A percentile compares a stretch with the other conserved stretches of the same genome.
Conservation (phyloP, 2,888 invertebrate species). For the Agrotis clavis region DNA sequence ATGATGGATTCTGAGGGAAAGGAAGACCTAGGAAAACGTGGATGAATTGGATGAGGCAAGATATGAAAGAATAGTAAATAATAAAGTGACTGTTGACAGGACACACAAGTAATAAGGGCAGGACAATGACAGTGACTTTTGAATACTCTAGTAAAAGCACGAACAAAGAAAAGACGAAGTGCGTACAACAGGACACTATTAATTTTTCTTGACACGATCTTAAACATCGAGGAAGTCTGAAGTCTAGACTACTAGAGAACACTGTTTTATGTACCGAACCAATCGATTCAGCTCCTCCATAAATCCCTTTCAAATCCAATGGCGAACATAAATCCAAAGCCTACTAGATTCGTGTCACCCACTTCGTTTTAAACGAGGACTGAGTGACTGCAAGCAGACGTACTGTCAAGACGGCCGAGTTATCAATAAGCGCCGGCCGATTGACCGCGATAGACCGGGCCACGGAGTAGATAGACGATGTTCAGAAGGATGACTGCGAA, state of each 20-base stretch:
- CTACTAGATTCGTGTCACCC: constrained; percentile 56
- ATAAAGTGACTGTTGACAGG: too few relatives aligned
- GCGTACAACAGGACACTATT: neutral
- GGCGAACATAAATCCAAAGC: constrained; percentile 37
- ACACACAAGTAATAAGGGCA: too few relatives aligned
- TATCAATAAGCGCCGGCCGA: constrained; percentile 61
- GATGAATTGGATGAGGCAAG: too few relatives aligned
- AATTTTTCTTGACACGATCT: neutral
- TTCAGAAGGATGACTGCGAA: constrained; percentile 17
- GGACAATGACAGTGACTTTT: too few relatives aligned
- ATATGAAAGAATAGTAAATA: too few relatives aligned
- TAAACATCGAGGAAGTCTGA: neutral
- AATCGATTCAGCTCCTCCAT: constrained; percentile 13
- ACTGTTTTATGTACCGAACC: neutral
- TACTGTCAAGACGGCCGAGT: constrained; percentile 59
- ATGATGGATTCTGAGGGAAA: too few relatives aligned
- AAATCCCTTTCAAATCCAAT: constrained; percentile 30
- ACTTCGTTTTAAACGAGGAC: constrained; percentile 53
- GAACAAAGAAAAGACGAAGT: too few relatives aligned
- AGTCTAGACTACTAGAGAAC: neutral
- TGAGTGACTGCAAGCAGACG: constrained; percentile 44
- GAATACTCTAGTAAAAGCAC: neutral
- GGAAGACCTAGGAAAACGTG: too few relatives aligned
- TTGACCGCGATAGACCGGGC: constrained; percentile 49
- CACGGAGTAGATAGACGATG: neutral